These are phyloP conservation scores for Chymomyza costata DNA, from an alignment of 1,140 invertebrate genomes.

Conservation along the genomic window DNA sequence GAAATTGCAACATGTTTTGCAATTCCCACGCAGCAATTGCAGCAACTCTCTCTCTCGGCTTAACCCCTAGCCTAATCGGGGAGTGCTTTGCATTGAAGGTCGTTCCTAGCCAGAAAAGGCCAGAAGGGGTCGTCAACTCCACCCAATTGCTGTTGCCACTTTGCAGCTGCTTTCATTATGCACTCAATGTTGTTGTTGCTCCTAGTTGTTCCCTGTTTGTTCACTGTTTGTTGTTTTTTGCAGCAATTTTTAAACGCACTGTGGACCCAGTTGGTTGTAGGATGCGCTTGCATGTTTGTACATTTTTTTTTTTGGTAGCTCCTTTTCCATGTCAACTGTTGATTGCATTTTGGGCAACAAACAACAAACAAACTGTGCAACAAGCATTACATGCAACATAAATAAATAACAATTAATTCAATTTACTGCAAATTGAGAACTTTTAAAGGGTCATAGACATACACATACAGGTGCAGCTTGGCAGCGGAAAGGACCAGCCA, in stretches of 20 bases:
- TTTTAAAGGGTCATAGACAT: too few relatives aligned
- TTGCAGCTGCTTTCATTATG: constrained; percentile 2
- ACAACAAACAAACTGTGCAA: neutral
- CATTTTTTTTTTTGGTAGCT: constrained; percentile 4
- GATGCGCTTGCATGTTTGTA: too few relatives aligned
- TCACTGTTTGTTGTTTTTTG: neutral
- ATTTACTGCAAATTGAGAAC: constrained; percentile 37
- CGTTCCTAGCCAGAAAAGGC: too few relatives aligned
- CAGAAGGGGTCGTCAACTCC: constrained; percentile 23
- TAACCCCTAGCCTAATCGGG: constrained; percentile 9
- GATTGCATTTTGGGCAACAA: too few relatives aligned
- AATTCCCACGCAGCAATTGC: constrained; percentile 50
- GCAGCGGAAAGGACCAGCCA: too few relatives aligned
- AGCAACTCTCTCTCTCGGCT: constrained; percentile 1
- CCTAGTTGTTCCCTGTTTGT: constrained; percentile 31
- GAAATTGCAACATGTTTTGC: constrained; percentile 62
- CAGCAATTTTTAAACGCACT: too few relatives aligned
- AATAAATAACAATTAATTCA: constrained; percentile 51
- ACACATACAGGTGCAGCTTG: too few relatives aligned
- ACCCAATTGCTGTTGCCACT: constrained; percentile 32
- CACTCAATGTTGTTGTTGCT: constrained; percentile 23
- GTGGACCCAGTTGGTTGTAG: too few relatives aligned
- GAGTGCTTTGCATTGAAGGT: constrained; percentile 52
- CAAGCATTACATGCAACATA: constrained; percentile 6
- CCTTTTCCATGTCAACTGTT: constrained; percentile 40